These are phyloP conservation scores for Melanostigma gelatinosum DNA, from an alignment of 2,113 vertebrate genomes.

Conservation along the genomic window DNA sequence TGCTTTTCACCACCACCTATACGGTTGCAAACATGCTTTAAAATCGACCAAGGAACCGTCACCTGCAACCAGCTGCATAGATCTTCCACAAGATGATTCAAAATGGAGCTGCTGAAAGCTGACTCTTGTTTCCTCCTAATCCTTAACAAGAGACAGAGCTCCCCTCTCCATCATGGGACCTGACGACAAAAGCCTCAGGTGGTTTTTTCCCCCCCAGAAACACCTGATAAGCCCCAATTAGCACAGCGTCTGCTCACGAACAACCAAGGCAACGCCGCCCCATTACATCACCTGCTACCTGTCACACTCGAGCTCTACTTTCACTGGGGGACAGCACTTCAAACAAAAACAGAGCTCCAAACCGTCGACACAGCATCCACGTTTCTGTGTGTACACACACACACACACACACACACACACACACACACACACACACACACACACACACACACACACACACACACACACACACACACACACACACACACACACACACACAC, in stretches of 20 bases:
- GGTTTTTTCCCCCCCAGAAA: conserved; percentile 64
- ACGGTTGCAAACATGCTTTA: background rate
- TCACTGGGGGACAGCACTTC: conserved; percentile 28
- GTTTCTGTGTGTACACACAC: background rate
- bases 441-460: background rate
- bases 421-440: too few species aligned
- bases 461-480: too few species aligned
- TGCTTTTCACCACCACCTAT: background rate
- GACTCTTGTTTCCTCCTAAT: conserved; percentile 48
- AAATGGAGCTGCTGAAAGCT: conserved; percentile 41
- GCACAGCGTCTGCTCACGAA: conserved; percentile 47
- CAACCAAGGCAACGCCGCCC: conserved; percentile 31
- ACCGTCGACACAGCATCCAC: background rate
- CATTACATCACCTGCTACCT: conserved; percentile 63
- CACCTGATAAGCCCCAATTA: conserved; percentile 85
- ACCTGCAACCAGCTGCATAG: background rate
- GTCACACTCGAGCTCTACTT: conserved; percentile 47
- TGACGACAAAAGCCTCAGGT: conserved; percentile 75
- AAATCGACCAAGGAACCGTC: background rate
- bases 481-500: background rate
- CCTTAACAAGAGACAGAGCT: conserved; percentile 20
- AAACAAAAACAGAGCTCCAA: background rate
- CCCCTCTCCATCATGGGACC: conserved; percentile 24
- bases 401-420: background rate
- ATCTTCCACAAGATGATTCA: background rate